Evolutionary conservation across 2,888 invertebrate genomes (phyloP).

Genomic region (Epirrhoe alternata): DNA sequence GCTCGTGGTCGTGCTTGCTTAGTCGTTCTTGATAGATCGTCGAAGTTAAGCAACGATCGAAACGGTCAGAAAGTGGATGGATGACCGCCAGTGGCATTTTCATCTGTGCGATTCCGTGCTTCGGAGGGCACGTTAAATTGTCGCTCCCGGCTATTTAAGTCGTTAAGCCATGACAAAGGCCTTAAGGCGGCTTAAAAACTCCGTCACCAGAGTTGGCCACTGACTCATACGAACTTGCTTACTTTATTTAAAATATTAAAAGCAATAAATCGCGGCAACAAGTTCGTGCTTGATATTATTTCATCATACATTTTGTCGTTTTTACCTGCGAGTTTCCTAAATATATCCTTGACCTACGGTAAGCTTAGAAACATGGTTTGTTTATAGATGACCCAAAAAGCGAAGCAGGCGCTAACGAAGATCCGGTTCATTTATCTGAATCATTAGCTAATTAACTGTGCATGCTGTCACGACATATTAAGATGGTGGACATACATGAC

Average conservation of each 20-base stretch:
- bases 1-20: too few species aligned
- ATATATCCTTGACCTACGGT: slow-evolving; percentile 41
- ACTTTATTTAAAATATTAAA: slow-evolving; percentile 25
- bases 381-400: slow-evolving; percentile 38
- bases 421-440: slow-evolving; percentile 30
- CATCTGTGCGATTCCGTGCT: too few species aligned
- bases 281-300: slow-evolving; percentile 20
- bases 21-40: too few species aligned
- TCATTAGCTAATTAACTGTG: slow-evolving; percentile 28
- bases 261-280: slow-evolving; percentile 25
- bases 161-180: too few species aligned
- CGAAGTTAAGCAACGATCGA: too few species aligned
- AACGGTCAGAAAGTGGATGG: too few species aligned
- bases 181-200: too few species aligned
- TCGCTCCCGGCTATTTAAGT: too few species aligned
- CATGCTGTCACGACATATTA: slow-evolving; percentile 15
- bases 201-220: too few species aligned
- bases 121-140: too few species aligned
- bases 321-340: slow-evolving; percentile 31
- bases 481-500: slow-evolving; percentile 2
- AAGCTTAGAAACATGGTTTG: slow-evolving; percentile 29
- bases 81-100: too few species aligned
- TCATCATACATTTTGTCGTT: slow-evolving; percentile 25
- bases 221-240: too few species aligned
- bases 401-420: slow-evolving; percentile 26